Percentiles rank a stretch among this genome's conserved stretches.
Conservation (phyloP, 2,113 vertebrate genomes). For the Xenus cinereus region DNA sequence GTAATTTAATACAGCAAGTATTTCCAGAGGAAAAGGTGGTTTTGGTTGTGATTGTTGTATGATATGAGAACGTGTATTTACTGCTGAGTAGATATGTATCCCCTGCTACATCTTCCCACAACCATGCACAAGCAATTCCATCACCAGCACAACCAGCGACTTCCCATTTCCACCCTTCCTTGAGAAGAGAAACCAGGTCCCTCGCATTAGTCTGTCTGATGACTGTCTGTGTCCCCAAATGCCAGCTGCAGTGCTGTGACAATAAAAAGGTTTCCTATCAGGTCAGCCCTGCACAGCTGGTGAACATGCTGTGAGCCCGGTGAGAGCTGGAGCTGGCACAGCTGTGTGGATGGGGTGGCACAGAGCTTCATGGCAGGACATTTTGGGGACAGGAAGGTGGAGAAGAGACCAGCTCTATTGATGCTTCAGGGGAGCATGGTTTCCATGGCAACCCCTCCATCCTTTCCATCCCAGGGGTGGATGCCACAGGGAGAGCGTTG, state of each 20-base stretch:
- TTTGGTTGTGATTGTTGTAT: not conserved
- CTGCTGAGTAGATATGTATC: not conserved
- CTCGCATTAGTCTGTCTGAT: fast-evolving
- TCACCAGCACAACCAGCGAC: fast-evolving
- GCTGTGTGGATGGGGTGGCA: fast-evolving
- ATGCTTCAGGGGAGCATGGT: not conserved
- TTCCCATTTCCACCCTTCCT: not conserved
- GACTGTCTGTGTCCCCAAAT: not conserved
- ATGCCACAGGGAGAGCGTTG: not conserved
- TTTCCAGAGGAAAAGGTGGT: not conserved
- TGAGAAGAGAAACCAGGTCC: not conserved
- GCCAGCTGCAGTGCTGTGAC: fast-evolving
- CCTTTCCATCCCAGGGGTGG: not conserved
- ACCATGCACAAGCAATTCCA: not conserved
- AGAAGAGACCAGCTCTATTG: not conserved
- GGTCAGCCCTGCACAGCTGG: fast-evolving
- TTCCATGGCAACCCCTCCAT: constrained; percentile 18
- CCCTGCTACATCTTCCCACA: not conserved
- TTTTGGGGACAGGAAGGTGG: not conserved
- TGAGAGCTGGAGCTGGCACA: not conserved
- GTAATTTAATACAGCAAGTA: not conserved
- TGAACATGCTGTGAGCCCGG: not conserved
- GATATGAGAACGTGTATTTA: not conserved
- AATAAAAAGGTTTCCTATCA: not conserved
- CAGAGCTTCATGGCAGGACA: not conserved